A percentile compares a stretch with the other conserved stretches of the same genome.
Conservation (phyloP, 2,888 invertebrate species). For the Leucophenga montana region DNA sequence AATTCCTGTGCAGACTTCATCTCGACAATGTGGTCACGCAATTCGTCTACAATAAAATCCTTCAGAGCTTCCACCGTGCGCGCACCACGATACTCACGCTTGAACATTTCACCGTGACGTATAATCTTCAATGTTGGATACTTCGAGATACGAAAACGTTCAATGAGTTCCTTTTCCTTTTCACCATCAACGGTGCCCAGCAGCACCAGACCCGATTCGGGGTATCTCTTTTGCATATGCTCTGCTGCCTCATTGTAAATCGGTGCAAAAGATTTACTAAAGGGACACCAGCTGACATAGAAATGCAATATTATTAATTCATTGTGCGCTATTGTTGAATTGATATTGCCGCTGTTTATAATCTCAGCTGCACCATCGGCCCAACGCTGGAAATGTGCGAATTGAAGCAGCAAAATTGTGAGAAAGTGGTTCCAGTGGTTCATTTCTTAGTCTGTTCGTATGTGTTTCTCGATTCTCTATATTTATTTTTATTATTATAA, state of each 20-base stretch:
- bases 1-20: slow-evolving; percentile 82
- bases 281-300: slow-evolving; percentile 98
- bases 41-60: slow-evolving; percentile 86
- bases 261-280: slow-evolving; percentile 93
- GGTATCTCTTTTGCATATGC: slow-evolving; percentile 76
- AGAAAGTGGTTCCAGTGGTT: background rate
- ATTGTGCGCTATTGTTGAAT: slow-evolving; percentile 78
- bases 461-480: too few relatives aligned
- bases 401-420: too few relatives aligned
- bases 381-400: too few relatives aligned
- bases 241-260: slow-evolving; percentile 94
- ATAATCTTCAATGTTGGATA: slow-evolving; percentile 98
- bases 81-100: slow-evolving; percentile 89
- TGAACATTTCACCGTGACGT: slow-evolving; percentile 85
- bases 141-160: slow-evolving; percentile 92
- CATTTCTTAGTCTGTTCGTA: background rate
- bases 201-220: slow-evolving; percentile 84
- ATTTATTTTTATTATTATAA: too few relatives aligned
- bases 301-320: slow-evolving; percentile 97
- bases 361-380: too few relatives aligned
- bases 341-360: background rate
- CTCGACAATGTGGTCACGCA: slow-evolving; percentile 86
- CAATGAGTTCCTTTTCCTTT: slow-evolving; percentile 83
- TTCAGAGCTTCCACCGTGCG: slow-evolving; percentile 89
- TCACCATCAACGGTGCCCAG: slow-evolving; percentile 98